phyloP scores from a whole-genome alignment of 2,888 invertebrate genomes.

The Agrenia bidenticulata region DNA sequence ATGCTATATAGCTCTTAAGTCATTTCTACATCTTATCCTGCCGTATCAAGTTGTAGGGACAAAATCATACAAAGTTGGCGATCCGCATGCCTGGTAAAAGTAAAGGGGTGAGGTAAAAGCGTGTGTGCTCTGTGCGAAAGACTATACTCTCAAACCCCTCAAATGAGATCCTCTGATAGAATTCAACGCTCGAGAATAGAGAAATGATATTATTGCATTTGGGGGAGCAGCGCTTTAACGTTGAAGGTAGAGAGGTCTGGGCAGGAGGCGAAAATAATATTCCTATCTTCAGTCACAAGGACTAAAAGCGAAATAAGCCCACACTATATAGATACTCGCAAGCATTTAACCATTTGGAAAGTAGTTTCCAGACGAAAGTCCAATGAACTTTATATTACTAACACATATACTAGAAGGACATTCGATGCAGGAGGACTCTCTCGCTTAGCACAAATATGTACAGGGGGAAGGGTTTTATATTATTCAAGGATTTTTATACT shows the following conservation, averaged over 20 bases:
- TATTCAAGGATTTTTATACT: not conserved
- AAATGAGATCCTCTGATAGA: conserved; percentile 4
- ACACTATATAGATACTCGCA: not conserved
- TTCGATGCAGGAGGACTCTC: conserved; percentile 3
- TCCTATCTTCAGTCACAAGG: too few species aligned
- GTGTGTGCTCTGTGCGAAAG: conserved; percentile 16
- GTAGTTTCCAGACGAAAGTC: conserved; percentile 20
- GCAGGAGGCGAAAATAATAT: too few species aligned
- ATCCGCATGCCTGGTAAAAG: conserved; percentile 16
- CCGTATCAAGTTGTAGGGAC: too few species aligned
- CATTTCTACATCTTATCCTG: too few species aligned
- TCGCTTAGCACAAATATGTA: not conserved
- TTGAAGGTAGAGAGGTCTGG: too few species aligned
- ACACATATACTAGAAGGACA: conserved; percentile 32
- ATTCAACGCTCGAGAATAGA: not conserved
- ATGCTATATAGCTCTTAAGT: too few species aligned
- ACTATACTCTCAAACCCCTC: conserved; percentile 20
- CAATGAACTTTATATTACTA: conserved; percentile 42
- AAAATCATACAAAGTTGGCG: too few species aligned
- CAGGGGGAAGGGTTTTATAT: not conserved
- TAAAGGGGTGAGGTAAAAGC: conserved; percentile 11
- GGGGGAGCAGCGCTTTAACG: too few species aligned
- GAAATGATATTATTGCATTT: too few species aligned
- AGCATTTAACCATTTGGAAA: not conserved
- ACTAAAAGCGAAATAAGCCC: not conserved